Percentiles rank a stretch among this genome's conserved stretches.
phyloP scores from a whole-genome alignment of 1,140 invertebrate genomes.

The Habropoda laboriosa region DNA sequence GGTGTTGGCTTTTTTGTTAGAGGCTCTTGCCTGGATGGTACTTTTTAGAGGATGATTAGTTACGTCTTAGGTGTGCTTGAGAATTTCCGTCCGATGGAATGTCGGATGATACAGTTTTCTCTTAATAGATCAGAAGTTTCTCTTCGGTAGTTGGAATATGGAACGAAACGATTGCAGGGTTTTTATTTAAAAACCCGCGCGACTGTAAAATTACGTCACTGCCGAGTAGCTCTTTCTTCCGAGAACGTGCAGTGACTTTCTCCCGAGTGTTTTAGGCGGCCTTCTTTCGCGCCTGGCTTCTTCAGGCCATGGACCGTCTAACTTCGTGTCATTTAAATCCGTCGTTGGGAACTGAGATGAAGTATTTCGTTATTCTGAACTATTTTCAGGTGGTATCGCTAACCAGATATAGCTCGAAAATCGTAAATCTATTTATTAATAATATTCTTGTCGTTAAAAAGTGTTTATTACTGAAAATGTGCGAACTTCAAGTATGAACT shows the following conservation, averaged over 20 bases:
- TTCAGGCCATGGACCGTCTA: slow-evolving; percentile 6
- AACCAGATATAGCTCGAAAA: too few species aligned
- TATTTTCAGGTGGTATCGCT: too few species aligned
- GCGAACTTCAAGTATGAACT: too few species aligned
- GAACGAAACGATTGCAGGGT: background rate
- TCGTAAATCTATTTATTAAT: too few species aligned
- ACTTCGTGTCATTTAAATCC: background rate
- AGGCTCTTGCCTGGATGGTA: background rate
- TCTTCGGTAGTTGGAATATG: background rate
- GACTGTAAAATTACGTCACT: slow-evolving; percentile 13
- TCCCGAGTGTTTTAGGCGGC: background rate
- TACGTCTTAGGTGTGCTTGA: background rate
- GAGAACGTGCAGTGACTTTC: slow-evolving; percentile 34
- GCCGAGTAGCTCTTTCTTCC: background rate
- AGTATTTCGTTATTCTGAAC: background rate
- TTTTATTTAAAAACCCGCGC: background rate
- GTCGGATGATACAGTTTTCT: too few species aligned
- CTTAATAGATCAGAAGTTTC: too few species aligned
- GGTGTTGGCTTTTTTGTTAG: slow-evolving; percentile 51
- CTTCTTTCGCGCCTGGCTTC: slow-evolving; percentile 5
- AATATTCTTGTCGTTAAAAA: too few species aligned
- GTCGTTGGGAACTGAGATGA: background rate
- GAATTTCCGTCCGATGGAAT: background rate
- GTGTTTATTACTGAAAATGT: too few species aligned
- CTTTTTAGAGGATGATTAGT: slow-evolving; percentile 4